Conservation (phyloP, 1,140 invertebrate genomes). For the Zaprionus gabonicus region DNA sequence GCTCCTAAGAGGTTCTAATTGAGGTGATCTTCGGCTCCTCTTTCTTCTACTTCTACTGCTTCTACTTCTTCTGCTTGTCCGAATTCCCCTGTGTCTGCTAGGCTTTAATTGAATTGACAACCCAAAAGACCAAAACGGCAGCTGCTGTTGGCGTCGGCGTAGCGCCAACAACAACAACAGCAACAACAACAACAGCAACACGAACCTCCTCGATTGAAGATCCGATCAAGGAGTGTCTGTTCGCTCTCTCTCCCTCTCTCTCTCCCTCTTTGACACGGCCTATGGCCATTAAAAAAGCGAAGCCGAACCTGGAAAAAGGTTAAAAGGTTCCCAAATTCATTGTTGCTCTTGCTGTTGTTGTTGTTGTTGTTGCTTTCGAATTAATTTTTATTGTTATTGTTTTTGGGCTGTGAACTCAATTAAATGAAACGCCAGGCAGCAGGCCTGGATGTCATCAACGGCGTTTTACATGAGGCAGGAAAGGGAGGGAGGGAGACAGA, state of each 20-base stretch:
- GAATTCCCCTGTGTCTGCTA: constrained; percentile 42
- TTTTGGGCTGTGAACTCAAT: constrained; percentile 80
- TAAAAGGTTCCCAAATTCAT: constrained; percentile 78
- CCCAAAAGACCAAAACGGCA: constrained; percentile 58
- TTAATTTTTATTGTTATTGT: constrained; percentile 82
- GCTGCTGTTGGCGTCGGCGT: constrained; percentile 62
- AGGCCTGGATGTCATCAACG: constrained; percentile 67
- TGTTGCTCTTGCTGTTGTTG: constrained; percentile 48
- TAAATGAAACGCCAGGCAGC: constrained; percentile 76
- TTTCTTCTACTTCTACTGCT: background rate
- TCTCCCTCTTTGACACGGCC: constrained; percentile 17
- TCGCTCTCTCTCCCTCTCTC: constrained; percentile 44
- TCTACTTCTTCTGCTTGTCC: background rate
- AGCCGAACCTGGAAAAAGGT: constrained; percentile 71
- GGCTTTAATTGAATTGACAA: constrained; percentile 81
- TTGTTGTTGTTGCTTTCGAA: constrained; percentile 62
- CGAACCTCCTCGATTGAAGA: constrained; percentile 12
- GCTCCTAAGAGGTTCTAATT: constrained; percentile 76
- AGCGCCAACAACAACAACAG: constrained; percentile 47
- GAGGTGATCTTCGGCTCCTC: constrained; percentile 42
- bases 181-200: constrained; percentile 19
- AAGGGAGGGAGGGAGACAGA: background rate
- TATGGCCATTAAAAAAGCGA: constrained; percentile 62
- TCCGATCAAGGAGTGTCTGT: constrained; percentile 66
- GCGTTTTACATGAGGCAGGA: constrained; percentile 38